Percentiles rank a stretch among this genome's conserved stretches.
Evolutionary conservation across 2,888 invertebrate genomes (phyloP).

Genomic region (Epinotia bilunana): DNA sequence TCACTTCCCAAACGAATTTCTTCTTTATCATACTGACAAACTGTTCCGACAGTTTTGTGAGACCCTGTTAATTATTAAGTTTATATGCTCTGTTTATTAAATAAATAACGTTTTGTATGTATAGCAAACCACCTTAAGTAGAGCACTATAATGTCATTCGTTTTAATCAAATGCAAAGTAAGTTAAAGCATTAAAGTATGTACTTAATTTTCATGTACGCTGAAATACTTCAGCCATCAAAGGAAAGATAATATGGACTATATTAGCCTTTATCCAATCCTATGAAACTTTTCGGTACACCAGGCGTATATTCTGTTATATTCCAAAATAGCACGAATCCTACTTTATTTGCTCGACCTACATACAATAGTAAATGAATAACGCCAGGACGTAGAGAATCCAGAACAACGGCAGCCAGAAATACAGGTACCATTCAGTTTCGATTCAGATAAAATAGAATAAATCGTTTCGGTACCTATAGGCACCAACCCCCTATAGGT

Average conservation of each 20-base stretch:
- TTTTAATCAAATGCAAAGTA: too few species aligned
- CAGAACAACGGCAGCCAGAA: neutral
- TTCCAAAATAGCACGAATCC: conserved; percentile 12
- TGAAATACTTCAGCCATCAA: neutral
- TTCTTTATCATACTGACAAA: too few species aligned
- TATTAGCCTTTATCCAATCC: neutral
- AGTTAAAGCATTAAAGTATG: too few species aligned
- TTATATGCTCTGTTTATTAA: neutral
- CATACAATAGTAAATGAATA: conserved; percentile 1
- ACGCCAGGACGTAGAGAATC: neutral
- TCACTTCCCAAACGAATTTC: too few species aligned
- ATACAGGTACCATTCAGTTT: neutral
- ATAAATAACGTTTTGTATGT: too few species aligned
- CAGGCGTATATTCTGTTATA: neutral
- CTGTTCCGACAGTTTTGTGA: too few species aligned
- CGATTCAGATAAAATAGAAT: neutral
- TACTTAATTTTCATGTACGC: too few species aligned
- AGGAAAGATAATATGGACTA: neutral
- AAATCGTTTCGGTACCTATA: neutral
- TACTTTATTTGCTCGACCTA: conserved; percentile 10
- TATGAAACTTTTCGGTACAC: conserved; percentile 4
- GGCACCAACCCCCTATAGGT: too few species aligned
- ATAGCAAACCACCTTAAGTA: too few species aligned
- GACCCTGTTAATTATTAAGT: neutral
- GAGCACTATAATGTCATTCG: too few species aligned